A percentile compares a stretch with the other conserved stretches of the same genome.
phyloP scores from a whole-genome alignment of 64 coral and sea anemone genomes.

The Cladopsammia gracilis region DNA sequence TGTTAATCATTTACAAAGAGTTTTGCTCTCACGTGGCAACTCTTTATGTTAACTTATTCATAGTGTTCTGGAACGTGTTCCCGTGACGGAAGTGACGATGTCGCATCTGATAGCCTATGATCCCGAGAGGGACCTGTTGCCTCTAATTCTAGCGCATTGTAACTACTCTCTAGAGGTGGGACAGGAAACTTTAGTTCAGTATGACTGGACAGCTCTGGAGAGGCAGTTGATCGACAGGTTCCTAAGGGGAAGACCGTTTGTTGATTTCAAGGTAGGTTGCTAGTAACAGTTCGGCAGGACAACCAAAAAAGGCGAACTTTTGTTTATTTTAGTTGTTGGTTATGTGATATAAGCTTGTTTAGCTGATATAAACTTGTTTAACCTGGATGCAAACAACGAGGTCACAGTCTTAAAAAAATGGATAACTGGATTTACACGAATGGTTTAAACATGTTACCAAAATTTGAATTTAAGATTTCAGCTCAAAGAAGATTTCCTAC shows the following conservation, averaged over 20 bases:
- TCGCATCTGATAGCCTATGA: constrained; percentile 82
- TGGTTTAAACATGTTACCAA: too few relatives aligned
- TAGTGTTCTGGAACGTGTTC: constrained; percentile 11
- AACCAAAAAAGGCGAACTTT: not conserved
- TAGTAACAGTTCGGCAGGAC: not conserved
- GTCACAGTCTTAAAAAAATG: too few relatives aligned
- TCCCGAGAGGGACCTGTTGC: constrained; percentile 76
- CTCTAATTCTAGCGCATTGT: constrained; percentile 78
- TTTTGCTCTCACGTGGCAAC: too few relatives aligned
- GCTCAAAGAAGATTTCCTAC: too few relatives aligned
- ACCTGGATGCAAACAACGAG: too few relatives aligned
- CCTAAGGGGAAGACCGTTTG: constrained; percentile 70
- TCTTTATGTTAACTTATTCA: not conserved
- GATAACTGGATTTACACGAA: too few relatives aligned
- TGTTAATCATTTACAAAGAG: not conserved
- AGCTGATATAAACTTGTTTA: too few relatives aligned
- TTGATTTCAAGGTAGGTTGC: constrained; percentile 68
- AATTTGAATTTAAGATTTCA: too few relatives aligned
- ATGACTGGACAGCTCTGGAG: constrained; percentile 80
- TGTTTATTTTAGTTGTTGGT: not conserved
- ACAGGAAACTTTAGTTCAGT: constrained; percentile 73
- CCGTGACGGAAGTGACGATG: constrained; percentile 45
- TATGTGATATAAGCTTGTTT: too few relatives aligned
- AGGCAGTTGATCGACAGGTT: constrained; percentile 92
- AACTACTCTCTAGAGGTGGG: constrained; percentile 86